Evolutionary conservation across 1,140 invertebrate genomes (phyloP).

Genomic region (Pogonomyrmex californicus): DNA sequence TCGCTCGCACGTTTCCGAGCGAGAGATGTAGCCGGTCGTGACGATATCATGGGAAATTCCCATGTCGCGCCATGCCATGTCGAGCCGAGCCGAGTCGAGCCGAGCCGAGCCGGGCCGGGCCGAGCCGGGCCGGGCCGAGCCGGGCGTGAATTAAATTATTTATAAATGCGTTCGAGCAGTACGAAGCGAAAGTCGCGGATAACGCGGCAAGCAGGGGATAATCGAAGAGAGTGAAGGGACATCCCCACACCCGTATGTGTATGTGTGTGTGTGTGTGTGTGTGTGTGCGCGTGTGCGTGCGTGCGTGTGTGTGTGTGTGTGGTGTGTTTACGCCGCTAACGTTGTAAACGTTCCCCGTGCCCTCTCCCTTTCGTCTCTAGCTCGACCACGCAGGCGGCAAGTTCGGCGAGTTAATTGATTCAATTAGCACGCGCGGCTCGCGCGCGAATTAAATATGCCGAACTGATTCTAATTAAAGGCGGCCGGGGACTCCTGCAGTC

Average conservation of each 20-base stretch:
- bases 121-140: background rate
- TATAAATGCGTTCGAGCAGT: conserved; percentile 73
- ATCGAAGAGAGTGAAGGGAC: conserved; percentile 17
- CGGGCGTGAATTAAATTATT: conserved; percentile 77
- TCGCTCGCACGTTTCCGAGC: conserved; percentile 1
- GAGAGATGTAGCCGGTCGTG: conserved; percentile 36
- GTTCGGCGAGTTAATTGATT: conserved; percentile 80
- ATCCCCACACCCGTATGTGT: no score
- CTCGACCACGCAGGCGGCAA: conserved; percentile 68
- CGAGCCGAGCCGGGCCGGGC: no score
- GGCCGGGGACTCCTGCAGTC: conserved; percentile 40
- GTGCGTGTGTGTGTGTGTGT: no score
- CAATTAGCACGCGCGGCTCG: conserved; percentile 72
- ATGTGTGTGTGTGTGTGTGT: no score
- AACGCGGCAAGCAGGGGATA: background rate
- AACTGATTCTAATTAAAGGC: conserved; percentile 78
- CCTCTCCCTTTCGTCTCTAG: background rate
- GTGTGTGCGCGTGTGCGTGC: no score
- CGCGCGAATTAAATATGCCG: conserved; percentile 73
- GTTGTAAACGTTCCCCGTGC: conserved; percentile 49
- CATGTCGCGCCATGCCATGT: background rate
- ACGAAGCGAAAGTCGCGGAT: background rate
- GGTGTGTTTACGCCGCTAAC: conserved; percentile 32
- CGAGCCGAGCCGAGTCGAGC: no score
- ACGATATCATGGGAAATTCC: conserved; percentile 37